phyloP scores from a whole-genome alignment of 2,113 vertebrate genomes.

The Nycticorax nycticorax region DNA sequence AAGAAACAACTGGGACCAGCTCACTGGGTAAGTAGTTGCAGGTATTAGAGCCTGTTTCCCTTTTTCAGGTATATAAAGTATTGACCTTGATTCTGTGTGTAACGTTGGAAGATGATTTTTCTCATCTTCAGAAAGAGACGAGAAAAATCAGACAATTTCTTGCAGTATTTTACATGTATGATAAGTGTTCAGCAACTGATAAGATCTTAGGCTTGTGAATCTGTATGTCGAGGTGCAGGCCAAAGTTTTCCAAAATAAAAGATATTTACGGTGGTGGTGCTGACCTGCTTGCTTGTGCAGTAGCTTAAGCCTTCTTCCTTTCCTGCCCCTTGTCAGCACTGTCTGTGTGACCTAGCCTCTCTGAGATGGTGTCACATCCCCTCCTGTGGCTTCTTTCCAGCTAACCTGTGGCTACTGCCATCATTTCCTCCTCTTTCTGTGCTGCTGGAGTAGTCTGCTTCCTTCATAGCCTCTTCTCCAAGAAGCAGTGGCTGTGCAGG shows the following conservation, averaged over 20 bases:
- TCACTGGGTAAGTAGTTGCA: slow-evolving; percentile 85
- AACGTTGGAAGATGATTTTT: not conserved
- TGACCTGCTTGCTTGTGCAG: not conserved
- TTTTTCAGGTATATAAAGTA: not conserved
- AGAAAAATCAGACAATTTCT: not conserved
- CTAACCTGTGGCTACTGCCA: not conserved
- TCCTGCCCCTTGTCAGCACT: not conserved
- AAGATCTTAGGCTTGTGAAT: not conserved
- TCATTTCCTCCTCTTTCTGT: not conserved
- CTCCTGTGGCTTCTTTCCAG: not conserved
- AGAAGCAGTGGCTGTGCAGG: not conserved
- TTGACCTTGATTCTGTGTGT: not conserved
- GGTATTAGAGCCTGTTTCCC: not conserved
- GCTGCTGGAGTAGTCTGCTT: not conserved
- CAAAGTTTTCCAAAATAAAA: not conserved
- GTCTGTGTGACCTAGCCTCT: not conserved
- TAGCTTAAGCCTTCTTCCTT: not conserved
- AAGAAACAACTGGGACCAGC: slow-evolving; percentile 91
- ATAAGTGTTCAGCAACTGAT: accelerated
- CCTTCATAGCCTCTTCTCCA: not conserved
- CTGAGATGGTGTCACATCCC: not conserved
- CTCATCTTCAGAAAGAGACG: not conserved
- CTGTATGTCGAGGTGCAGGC: not conserved
- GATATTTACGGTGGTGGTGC: not conserved
- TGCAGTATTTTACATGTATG: not conserved